A percentile compares a stretch with the other conserved stretches of the same genome.
Evolutionary conservation across 2,113 vertebrate genomes (phyloP).

Genomic region (Cavia aperea): DNA sequence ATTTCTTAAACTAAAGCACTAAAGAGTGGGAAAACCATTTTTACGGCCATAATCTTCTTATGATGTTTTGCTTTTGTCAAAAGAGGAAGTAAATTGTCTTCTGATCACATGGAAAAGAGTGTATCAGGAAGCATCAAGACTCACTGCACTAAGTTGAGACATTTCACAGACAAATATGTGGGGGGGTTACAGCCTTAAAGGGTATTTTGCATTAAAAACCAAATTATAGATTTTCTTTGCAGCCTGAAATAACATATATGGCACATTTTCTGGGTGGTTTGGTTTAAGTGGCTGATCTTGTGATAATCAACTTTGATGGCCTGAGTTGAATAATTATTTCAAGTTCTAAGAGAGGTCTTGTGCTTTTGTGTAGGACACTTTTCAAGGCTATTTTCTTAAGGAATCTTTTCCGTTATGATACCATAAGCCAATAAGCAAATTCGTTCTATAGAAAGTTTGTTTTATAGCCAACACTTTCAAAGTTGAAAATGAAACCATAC

Average conservation of each 20-base stretch:
- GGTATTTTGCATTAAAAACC: neutral
- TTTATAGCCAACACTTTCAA: conserved; percentile 36
- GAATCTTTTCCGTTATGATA: neutral
- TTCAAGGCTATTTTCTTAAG: conserved; percentile 16
- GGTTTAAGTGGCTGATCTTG: neutral
- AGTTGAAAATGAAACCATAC: conserved; percentile 39
- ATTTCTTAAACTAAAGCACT: neutral
- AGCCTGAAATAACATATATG: neutral
- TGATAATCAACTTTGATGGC: conserved; percentile 3
- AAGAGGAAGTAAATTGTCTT: neutral
- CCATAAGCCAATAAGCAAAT: neutral
- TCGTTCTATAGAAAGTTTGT: conserved; percentile 23
- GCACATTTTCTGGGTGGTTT: neutral
- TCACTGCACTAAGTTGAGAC: neutral
- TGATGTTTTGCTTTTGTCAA: neutral
- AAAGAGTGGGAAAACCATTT: neutral
- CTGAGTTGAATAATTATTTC: conserved; percentile 9
- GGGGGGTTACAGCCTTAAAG: neutral
- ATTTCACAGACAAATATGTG: neutral
- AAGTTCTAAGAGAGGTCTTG: neutral
- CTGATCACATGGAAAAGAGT: neutral
- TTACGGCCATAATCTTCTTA: neutral
- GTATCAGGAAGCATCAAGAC: neutral
- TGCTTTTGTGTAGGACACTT: neutral
- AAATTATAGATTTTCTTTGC: neutral